Evolutionary conservation across 2,888 invertebrate species (phyloP).

Genomic region (Brenthis ino): DNA sequence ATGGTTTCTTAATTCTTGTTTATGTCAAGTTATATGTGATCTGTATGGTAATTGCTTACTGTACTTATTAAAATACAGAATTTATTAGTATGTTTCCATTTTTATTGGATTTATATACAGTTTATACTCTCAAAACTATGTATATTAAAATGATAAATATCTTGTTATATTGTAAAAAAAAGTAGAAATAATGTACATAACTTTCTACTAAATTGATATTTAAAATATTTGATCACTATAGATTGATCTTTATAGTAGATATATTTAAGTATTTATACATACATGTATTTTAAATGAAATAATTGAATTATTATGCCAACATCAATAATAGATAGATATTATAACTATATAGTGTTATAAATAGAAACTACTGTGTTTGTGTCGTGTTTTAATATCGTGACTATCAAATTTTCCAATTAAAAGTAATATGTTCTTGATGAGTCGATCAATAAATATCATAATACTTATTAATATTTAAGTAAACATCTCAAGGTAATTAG

Average conservation of each 20-base stretch:
- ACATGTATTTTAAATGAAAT: not conserved
- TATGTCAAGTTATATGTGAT: slow-evolving; percentile 31
- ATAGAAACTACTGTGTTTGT: slow-evolving; percentile 26
- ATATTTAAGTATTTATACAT: no score
- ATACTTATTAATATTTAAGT: not conserved
- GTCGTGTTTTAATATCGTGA: slow-evolving; percentile 29
- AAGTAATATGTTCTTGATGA: slow-evolving; percentile 4
- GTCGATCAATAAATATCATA: not conserved
- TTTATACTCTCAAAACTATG: no score
- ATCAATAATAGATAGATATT: slow-evolving; percentile 1
- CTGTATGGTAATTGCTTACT: not conserved
- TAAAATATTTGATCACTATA: no score
- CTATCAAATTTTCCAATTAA: slow-evolving; percentile 18
- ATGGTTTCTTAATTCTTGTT: slow-evolving; percentile 15
- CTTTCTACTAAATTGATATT: no score
- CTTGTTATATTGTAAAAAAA: no score
- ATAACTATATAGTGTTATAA: slow-evolving; percentile 22
- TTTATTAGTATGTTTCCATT: no score
- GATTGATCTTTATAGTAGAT: no score
- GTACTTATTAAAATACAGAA: no score
- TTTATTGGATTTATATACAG: no score
- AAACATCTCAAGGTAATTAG: no score
- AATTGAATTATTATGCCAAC: slow-evolving; percentile 24
- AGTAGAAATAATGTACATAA: no score
- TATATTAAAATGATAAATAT: no score